Evolutionary conservation across 30 jellyfish, hydroid and myxozoan genomes (phyloP), one percentile per base, ranked within the genome.

Genomic region (Turritopsis rubra): DNA sequence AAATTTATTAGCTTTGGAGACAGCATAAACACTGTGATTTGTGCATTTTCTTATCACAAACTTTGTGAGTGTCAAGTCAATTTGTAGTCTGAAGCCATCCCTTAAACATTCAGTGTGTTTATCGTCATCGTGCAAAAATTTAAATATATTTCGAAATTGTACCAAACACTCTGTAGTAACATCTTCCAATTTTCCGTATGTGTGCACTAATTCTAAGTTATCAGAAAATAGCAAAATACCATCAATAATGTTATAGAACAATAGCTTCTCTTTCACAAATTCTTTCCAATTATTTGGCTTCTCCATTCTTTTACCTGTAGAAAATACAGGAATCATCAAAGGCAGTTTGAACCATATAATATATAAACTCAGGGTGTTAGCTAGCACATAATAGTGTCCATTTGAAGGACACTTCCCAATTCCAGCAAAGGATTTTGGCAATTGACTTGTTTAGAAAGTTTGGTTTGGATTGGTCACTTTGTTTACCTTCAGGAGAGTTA

Each of bases 21-120:
- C 77, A 20, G 96, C 93, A 84, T 87, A 87, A 16, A 91, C 85
- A 75, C 97, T 86, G 70, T 80, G 78, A 21, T 16, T 22, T 23
- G 54, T 53, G 8, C 52, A 80, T 23, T 80, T 41, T 52, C 87
- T 26, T 22, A 80, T 80, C 52, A 80, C 87, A 80, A 80, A 65
- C 65, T 80, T 80, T 77, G 71, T 60, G n/a, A 25, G 74, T 25
- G 66, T 30, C 53, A 24, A 77, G 72, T 77, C 53, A 17, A 77
- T 24, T 20, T 77, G 52, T 26, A 77, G 21, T 29, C 28, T 24
- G 29, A 77, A 77, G 25, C 85, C 85, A 18, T 77, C 52, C 28
- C n/a, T 24, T 77, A 77, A n/a, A 30, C 18, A 25, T 3, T 77
- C 72, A 18, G 75, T 7, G 19, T 77, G 85, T 8, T 77, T 77